Evolutionary conservation across 1,140 invertebrate species (phyloP).

Genomic region (Macrobrachium rosenbergii): DNA sequence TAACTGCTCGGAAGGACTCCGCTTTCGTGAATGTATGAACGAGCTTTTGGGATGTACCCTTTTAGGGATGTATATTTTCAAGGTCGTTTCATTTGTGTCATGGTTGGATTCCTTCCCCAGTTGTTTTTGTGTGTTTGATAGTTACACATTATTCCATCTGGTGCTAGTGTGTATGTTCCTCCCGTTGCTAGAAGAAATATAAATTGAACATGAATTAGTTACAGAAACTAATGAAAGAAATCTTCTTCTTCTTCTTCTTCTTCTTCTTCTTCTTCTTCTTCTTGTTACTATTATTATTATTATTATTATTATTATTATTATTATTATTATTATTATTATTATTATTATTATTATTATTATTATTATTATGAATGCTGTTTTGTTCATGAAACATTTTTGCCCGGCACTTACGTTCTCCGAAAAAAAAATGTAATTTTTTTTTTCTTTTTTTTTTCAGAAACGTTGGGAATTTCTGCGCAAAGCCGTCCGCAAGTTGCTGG

Average conservation of each 20-base stretch:
- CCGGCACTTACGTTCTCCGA: background rate
- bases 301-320: background rate
- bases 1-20: no score
- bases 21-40: no score
- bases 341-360: background rate
- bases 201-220: no score
- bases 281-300: background rate
- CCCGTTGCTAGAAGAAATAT: no score
- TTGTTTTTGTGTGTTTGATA: background rate
- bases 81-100: no score
- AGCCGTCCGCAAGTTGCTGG: conserved; percentile 74
- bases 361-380: background rate
- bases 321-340: background rate
- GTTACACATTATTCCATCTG: background rate
- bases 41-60: no score
- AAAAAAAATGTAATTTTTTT: background rate
- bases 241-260: background rate
- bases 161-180: background rate
- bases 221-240: background rate
- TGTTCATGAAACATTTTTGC: background rate
- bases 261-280: background rate
- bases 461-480: conserved; percentile 76
- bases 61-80: no score
- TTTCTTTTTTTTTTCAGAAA: conserved; percentile 69
- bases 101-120: no score